Evolutionary conservation across 2,797 vertebrate species (phyloP).

Genomic region (Emys orbicularis): DNA sequence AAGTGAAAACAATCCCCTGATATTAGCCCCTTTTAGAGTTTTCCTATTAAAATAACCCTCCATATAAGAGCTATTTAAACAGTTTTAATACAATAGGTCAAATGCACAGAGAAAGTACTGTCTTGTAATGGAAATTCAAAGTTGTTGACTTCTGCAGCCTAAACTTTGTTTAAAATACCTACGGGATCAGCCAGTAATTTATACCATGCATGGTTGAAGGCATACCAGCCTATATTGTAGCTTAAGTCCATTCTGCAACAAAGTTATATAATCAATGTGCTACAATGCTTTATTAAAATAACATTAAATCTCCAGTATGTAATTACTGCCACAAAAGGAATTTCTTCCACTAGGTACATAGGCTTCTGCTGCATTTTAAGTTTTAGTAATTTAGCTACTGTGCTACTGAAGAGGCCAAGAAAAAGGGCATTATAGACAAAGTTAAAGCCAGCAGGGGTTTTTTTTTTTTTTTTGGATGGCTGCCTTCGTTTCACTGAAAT

Average conservation of each 20-base stretch:
- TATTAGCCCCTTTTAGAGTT: not conserved
- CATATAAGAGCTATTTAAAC: conserved; percentile 14
- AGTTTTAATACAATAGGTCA: conserved; percentile 2
- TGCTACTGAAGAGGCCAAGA: conserved; percentile 85
- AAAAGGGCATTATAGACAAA: conserved; percentile 80
- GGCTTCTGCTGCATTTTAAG: conserved; percentile 54
- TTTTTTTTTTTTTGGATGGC: conserved; percentile 80
- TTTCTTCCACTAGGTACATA: conserved; percentile 83
- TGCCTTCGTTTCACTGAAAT: conserved; percentile 84
- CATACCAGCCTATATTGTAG: not conserved
- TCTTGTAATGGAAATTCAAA: not conserved
- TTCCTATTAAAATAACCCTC: not conserved
- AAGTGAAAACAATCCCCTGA: not conserved
- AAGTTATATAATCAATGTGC: conserved; percentile 39
- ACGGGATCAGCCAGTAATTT: not conserved
- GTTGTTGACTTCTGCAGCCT: not conserved
- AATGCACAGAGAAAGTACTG: not conserved
- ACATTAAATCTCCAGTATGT: conserved; percentile 33
- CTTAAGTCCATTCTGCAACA: conserved; percentile 20
- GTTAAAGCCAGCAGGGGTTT: conserved; percentile 83
- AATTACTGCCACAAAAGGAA: conserved; percentile 88
- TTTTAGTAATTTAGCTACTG: conserved; percentile 83
- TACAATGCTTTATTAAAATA: conserved; percentile 52
- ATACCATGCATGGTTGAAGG: not conserved
- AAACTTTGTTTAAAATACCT: not conserved